These are phyloP conservation scores for Misgurnus mizolepis DNA, from an alignment of 2,113 vertebrate genomes.

Conservation along the genomic window DNA sequence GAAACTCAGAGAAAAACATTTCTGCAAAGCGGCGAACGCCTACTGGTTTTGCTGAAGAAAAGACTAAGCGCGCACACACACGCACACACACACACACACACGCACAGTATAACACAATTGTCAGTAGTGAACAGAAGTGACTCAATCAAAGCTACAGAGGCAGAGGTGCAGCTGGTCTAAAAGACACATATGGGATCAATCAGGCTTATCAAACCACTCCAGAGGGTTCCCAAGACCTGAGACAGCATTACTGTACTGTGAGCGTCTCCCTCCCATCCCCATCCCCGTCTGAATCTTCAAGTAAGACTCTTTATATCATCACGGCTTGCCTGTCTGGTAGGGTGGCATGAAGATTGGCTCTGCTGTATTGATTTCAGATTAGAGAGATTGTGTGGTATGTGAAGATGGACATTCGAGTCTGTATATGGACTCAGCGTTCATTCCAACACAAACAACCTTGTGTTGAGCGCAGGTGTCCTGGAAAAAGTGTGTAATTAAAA, in stretches of 20 bases:
- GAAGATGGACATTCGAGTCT: constrained; percentile 21
- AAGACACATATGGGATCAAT: constrained; percentile 40
- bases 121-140: constrained; percentile 5
- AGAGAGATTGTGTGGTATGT: background rate
- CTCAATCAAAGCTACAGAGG: background rate
- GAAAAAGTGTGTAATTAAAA: background rate
- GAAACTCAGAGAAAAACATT: background rate
- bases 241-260: background rate
- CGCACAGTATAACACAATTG: background rate
- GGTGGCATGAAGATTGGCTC: constrained; percentile 10
- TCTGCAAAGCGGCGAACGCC: background rate
- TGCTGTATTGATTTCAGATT: constrained; percentile 41
- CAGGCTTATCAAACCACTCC: constrained; percentile 43
- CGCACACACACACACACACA: background rate
- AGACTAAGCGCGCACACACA: background rate
- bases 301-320: constrained; percentile 25
- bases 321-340: constrained; percentile 2
- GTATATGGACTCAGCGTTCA: constrained; percentile 10
- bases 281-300: constrained; percentile 11
- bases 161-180: constrained; percentile 27
- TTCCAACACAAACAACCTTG: background rate
- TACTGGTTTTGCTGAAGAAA: background rate
- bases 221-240: constrained; percentile 1
- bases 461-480: background rate
- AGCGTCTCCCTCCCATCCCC: background rate